Evolutionary conservation across 2,797 vertebrate genomes (phyloP).

Genomic region (Paedocypris micromegethes): DNA sequence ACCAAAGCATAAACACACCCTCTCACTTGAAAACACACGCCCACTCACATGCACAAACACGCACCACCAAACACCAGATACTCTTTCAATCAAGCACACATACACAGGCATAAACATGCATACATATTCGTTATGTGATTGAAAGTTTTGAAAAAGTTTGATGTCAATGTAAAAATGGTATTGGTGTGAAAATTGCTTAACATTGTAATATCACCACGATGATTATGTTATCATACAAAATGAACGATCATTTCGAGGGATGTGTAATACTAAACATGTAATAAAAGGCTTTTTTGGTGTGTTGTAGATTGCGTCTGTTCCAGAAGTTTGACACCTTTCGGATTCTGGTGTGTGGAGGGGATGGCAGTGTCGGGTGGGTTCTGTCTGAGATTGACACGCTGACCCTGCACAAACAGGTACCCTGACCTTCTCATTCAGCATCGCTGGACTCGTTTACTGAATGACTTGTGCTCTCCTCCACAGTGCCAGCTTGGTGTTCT

Average conservation of each 20-base stretch:
- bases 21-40: conserved; percentile 1
- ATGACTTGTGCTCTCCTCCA: background rate
- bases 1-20: too few species aligned
- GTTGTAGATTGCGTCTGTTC: conserved; percentile 82
- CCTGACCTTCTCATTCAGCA: background rate
- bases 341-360: conserved; percentile 93
- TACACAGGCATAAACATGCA: too few species aligned
- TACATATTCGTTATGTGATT: too few species aligned
- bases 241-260: too few species aligned
- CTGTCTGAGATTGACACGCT: conserved; percentile 93
- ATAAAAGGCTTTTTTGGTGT: background rate
- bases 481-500: conserved; percentile 94
- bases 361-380: conserved; percentile 96
- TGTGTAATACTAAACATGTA: too few species aligned
- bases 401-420: conserved; percentile 92
- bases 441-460: background rate
- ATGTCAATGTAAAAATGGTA: too few species aligned
- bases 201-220: too few species aligned
- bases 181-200: too few species aligned
- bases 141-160: too few species aligned
- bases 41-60: background rate
- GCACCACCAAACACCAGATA: too few species aligned
- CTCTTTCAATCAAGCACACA: too few species aligned
- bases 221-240: too few species aligned
- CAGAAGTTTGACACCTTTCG: conserved; percentile 97